A percentile compares a stretch with the other conserved stretches of the same genome.
phyloP scores from a whole-genome alignment of 1,140 invertebrate species.

The Wasmannia auropunctata region DNA sequence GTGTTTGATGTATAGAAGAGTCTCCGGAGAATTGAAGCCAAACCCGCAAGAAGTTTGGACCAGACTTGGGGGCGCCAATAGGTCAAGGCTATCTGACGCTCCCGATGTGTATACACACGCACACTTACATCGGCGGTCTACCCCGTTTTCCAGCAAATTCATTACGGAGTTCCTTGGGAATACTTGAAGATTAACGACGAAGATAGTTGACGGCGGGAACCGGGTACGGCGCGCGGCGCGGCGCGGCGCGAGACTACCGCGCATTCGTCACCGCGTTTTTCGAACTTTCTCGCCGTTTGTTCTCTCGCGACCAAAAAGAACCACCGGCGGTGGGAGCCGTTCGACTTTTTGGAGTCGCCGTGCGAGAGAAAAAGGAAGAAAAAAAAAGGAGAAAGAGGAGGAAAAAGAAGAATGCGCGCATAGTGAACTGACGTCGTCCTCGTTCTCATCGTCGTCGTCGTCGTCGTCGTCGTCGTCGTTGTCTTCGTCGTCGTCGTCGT shows the following conservation, averaged over 20 bases:
- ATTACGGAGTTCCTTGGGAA: conserved; percentile 49
- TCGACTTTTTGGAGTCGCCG: conserved; percentile 14
- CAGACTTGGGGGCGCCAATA: conserved; percentile 67
- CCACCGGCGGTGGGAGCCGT: not conserved
- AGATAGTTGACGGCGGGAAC: conserved; percentile 21
- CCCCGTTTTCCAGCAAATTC: conserved; percentile 51
- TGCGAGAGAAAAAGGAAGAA: not conserved
- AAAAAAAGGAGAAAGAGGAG: not conserved
- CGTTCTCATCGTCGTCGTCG: not conserved
- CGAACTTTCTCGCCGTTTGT: conserved; percentile 33
- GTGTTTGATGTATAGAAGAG: conserved; percentile 56
- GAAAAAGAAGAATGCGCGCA: not conserved
- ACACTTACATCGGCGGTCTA: conserved; percentile 25
- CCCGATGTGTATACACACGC: conserved; percentile 44
- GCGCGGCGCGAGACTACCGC: too few relatives aligned
- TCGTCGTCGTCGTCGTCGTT: not conserved
- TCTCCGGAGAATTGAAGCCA: conserved; percentile 57
- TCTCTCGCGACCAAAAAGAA: conserved; percentile 15
- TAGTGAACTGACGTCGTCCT: not conserved
- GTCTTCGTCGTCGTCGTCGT: not conserved
- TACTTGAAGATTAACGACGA: conserved; percentile 58
- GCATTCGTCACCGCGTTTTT: conserved; percentile 35
- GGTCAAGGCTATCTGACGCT: conserved; percentile 69
- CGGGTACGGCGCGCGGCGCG: not conserved
- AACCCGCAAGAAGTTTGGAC: conserved; percentile 69